Base-by-base conservation (phyloP, 2,888 invertebrate genomes). In the Apotomis turbidana region DNA sequence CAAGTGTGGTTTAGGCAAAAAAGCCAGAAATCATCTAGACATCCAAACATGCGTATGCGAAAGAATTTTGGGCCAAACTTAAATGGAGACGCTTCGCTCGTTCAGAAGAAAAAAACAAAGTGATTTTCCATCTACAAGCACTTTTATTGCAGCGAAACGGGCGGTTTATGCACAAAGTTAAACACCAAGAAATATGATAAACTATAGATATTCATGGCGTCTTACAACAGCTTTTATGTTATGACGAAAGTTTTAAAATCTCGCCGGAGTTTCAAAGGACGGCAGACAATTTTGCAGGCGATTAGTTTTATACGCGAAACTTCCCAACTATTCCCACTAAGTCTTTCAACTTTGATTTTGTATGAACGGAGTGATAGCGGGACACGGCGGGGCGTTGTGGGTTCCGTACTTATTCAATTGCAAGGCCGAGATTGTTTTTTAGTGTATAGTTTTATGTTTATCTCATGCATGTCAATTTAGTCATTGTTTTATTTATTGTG, bases 211-310 rank as follows among this genome's bases (percentile, higher is more conserved):
- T 90, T 89, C 89, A 89, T 87, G 87, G 86, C 86, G 79, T 81
- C 84, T 84, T 83, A 85, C 85, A 82, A 84, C 87, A 88, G 88
- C 86, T 87, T 90, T 90, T 89, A 90, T 88, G 86, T 90, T 89
- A 90, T 88, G 86, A 87, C 81, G 79, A 85, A 90, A 90, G 85
- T 91, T 91, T 89, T 84, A 88, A 88, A 91, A 90, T 90, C 87
- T 88, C 81, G 79, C 76, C 79, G 79, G 83, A 84, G 82, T 84
- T 85, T 80, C 76, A 79, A 79, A 79, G 78, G 79, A 81, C 78
- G 82, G 78, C 78, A 79, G 81, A 81, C 83, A 81, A 80, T 82
- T 83, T 83, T 82, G 79, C 80, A 79, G 80, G 81, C 83, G 84
- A 84, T 85, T 84, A 81, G 82, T 85, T 86, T 86, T 80, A 80